phyloP scores from a whole-genome alignment of 1,140 invertebrate species.

The Pseudobourletiella spinata region DNA sequence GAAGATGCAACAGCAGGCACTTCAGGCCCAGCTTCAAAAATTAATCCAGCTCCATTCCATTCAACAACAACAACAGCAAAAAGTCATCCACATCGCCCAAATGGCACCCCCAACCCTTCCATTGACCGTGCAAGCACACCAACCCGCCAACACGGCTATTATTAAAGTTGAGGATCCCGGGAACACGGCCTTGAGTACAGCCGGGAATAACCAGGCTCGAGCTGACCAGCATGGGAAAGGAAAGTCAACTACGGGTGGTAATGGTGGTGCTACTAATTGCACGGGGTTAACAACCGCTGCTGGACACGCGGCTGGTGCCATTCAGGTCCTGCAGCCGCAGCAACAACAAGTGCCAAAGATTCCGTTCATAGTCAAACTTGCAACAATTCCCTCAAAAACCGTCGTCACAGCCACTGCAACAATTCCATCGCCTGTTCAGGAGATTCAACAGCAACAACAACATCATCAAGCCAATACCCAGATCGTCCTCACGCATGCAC shows the following conservation, averaged over 20 bases:
- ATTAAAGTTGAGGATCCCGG: no score
- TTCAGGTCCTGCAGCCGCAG: background rate
- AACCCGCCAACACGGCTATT: conserved; percentile 38
- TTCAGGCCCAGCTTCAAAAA: conserved; percentile 41
- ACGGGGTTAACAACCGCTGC: background rate
- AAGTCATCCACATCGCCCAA: conserved; percentile 6
- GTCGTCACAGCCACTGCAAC: background rate
- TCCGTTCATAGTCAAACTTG: conserved; percentile 25
- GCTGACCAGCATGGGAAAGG: background rate
- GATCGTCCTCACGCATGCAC: background rate
- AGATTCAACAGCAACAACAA: background rate
- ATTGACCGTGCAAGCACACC: conserved; percentile 41
- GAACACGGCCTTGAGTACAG: background rate
- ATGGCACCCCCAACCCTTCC: background rate
- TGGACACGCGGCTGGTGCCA: background rate
- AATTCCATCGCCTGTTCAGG: background rate
- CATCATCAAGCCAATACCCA: background rate
- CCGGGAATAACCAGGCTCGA: no score
- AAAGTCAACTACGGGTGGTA: no score
- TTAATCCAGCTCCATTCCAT: conserved; percentile 43
- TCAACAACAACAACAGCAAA: conserved; percentile 41
- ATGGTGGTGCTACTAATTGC: no score
- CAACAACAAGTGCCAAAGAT: conserved; percentile 39
- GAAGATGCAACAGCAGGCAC: conserved; percentile 53
- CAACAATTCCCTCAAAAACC: background rate